phyloP scores from a whole-genome alignment of 37 sponge, comb jelly and placozoan species.

The Dysidea cf. avara region DNA sequence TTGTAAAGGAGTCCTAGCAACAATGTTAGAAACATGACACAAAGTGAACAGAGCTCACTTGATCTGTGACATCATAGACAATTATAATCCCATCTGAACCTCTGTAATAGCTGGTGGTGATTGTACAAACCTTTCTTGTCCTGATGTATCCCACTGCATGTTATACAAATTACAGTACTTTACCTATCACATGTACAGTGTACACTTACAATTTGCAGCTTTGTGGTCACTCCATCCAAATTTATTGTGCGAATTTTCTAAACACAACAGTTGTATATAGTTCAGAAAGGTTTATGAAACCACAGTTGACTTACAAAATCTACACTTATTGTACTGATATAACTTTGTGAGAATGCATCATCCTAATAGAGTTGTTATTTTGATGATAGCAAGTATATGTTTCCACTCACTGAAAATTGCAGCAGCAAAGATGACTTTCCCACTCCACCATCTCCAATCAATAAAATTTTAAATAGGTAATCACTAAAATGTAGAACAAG shows the following conservation, averaged over 20 bases:
- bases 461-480: too few relatives aligned
- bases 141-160: conserved; percentile 96
- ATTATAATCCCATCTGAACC: conserved; percentile 97
- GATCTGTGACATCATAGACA: conserved; percentile 97
- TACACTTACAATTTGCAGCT: conserved; percentile 92
- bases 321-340: conserved; percentile 97
- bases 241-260: conserved; percentile 97
- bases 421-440: too few relatives aligned
- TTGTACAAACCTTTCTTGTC: conserved; percentile 96
- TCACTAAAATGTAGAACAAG: too few relatives aligned
- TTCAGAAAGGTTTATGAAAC: too few relatives aligned
- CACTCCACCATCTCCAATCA: too few relatives aligned
- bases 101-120: conserved; percentile 95
- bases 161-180: not conserved
- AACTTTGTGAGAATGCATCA: conserved; percentile 96
- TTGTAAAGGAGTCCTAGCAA: conserved; percentile 67
- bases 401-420: too few relatives aligned
- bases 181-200: not conserved
- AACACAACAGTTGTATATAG: too few relatives aligned
- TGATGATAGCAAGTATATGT: too few relatives aligned
- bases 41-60: too few relatives aligned
- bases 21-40: too few relatives aligned
- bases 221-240: conserved; percentile 93
- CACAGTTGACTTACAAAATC: conserved; percentile 98
- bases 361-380: conserved; percentile 48